Base-by-base conservation (phyloP, 1,140 invertebrate genomes). In the Oscheius sp. region DNA sequence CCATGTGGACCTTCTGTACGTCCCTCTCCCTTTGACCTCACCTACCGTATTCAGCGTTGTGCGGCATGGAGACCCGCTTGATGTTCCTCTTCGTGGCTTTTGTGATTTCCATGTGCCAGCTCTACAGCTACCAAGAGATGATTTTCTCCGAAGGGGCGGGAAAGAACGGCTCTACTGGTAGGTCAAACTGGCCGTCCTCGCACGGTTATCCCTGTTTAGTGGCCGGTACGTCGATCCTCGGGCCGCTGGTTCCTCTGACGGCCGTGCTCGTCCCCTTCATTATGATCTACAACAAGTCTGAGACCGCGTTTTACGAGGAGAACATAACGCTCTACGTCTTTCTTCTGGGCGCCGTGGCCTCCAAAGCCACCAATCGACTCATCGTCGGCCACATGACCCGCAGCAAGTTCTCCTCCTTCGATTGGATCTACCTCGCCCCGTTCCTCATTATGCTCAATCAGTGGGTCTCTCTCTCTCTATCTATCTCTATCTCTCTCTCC, bases 371-470 rank as follows among this genome's bases (percentile, higher is more conserved):
- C 45, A 96, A 96, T 88, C 90, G 92, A 84, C 87, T 99, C 77
- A 93, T 97, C 93, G 34, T 69, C 92, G 95, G 95, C 34, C 95
- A 99, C 84, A 98, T 99, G 95, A 95, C 93, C 2, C 95, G 94
- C 86, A 94, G 92, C 87, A 94, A 96, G 87, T 93, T 99, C 91
- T 91, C 93, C 75, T 92, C 96, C 84, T 89, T 94, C 84, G 95
- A 98, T 87, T 92, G 91, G 85, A 91, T 92, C 18, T 87, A 97
- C 67, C 84, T 97, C 55, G 95, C 95, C 2, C 95, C 96, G 29
- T 89, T 90, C 28, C 90, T 95, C 88, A 87, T 99, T 69, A 95
- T 98, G 86, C 88, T 97, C 42, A 98, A 99, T 88, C 95, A 98
- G 87, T 98, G 98, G n/a, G 55, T 31, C 55, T 23, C 15, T 23